Conservation (phyloP, 2,888 invertebrate genomes). For the Stenoptilia bipunctidactyla region DNA sequence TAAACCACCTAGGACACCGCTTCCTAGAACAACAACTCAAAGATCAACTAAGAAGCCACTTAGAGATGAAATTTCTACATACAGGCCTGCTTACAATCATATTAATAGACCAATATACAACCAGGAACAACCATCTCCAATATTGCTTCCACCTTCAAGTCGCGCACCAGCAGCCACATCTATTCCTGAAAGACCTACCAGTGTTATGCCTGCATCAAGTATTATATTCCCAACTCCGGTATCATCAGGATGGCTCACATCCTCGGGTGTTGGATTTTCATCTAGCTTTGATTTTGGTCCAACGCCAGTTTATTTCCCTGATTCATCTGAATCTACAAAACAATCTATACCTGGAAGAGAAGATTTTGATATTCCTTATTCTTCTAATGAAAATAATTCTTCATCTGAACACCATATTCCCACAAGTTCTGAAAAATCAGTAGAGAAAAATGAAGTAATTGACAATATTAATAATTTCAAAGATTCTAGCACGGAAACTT, state of each 20-base stretch:
- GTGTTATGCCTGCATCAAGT: slow-evolving; percentile 25
- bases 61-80: slow-evolving; percentile 55
- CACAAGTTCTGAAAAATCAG: slow-evolving; percentile 26
- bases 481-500: slow-evolving; percentile 24
- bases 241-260: slow-evolving; percentile 59
- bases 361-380: slow-evolving; percentile 22
- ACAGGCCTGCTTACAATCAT: slow-evolving; percentile 51
- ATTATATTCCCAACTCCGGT: slow-evolving; percentile 54
- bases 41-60: slow-evolving; percentile 43
- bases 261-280: slow-evolving; percentile 51
- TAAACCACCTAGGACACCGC: slow-evolving; percentile 41
- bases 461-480: slow-evolving; percentile 17
- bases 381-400: slow-evolving; percentile 32
- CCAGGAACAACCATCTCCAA: slow-evolving; percentile 49
- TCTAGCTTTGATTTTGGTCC: slow-evolving; percentile 51
- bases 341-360: slow-evolving; percentile 24
- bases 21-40: slow-evolving; percentile 35
- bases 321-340: slow-evolving; percentile 25
- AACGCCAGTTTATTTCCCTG: slow-evolving; percentile 41
- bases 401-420: slow-evolving; percentile 34
- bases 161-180: slow-evolving; percentile 30
- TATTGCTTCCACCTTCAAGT: slow-evolving; percentile 47
- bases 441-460: slow-evolving; percentile 21
- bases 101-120: slow-evolving; percentile 43
- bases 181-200: slow-evolving; percentile 25